Conservation (phyloP, 2,888 invertebrate genomes). For the Pandemis cinnamomeana region DNA sequence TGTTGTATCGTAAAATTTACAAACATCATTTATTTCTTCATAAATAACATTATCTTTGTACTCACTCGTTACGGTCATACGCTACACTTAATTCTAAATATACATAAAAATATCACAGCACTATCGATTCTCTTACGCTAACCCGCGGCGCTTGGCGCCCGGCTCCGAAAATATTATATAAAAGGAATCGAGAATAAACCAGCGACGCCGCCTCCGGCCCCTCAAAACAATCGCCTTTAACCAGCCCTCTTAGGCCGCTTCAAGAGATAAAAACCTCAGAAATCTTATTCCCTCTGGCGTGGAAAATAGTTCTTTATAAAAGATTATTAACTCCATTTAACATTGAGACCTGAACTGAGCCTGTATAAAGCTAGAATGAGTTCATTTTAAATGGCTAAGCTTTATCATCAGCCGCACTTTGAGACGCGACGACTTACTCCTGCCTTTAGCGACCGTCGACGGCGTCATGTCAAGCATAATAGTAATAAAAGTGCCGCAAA, state of each 20-base stretch:
- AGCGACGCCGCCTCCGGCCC: constrained; percentile 55
- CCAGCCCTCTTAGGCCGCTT: neutral
- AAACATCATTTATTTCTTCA: constrained; percentile 50
- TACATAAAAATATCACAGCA: constrained; percentile 85
- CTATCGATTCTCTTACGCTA: constrained; percentile 84
- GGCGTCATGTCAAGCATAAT: constrained; percentile 62
- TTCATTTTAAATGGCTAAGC: neutral
- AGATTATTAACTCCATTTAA: no score
- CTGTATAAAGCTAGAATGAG: neutral
- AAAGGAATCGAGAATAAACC: constrained; percentile 80
- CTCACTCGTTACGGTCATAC: constrained; percentile 74
- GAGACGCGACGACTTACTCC: neutral
- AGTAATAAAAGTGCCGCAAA: constrained; percentile 73
- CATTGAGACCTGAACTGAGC: no score
- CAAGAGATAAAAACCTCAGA: neutral
- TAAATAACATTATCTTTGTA: constrained; percentile 75
- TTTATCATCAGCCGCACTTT: neutral
- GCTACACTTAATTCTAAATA: constrained; percentile 77
- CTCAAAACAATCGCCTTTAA: neutral
- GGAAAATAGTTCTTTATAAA: no score
- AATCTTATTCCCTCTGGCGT: constrained; percentile 1
- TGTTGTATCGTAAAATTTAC: constrained; percentile 30
- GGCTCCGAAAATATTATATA: constrained; percentile 57
- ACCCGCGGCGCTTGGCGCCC: constrained; percentile 74
- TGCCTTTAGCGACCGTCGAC: constrained; percentile 43